These are phyloP conservation scores for Metalampra italica DNA, from an alignment of 2,888 invertebrate species.

Conservation along the genomic window DNA sequence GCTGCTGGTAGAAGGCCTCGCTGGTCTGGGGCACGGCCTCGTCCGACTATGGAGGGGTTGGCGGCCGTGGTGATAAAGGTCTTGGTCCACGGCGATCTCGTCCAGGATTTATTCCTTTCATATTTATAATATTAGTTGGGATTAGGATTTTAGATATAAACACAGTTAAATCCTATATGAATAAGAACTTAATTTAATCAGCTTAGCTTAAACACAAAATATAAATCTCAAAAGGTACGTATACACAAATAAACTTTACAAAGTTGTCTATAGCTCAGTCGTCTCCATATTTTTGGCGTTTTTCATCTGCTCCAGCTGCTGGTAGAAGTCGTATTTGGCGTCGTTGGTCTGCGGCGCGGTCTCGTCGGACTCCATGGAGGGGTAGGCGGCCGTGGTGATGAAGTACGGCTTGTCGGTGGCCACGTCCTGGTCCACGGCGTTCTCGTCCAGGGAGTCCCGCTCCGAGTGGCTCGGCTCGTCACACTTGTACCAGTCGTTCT, in stretches of 20 bases:
- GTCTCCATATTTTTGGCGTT: slow-evolving; percentile 88
- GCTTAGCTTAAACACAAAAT: neutral
- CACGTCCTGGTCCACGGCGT: slow-evolving; percentile 81
- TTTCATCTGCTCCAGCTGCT: slow-evolving; percentile 83
- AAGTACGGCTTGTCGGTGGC: slow-evolving; percentile 71
- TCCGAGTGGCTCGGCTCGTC: slow-evolving; percentile 91
- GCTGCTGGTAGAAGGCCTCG: slow-evolving; percentile 83
- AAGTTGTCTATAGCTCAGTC: slow-evolving; percentile 81
- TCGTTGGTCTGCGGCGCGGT: slow-evolving; percentile 71
- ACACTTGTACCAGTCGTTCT: slow-evolving; percentile 94
- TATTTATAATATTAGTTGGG: too few species aligned
- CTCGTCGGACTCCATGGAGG: slow-evolving; percentile 65
- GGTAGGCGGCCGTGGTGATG: slow-evolving; percentile 68
- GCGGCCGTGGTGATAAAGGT: slow-evolving; percentile 69
- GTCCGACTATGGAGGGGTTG: slow-evolving; percentile 66
- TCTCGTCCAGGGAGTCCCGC: slow-evolving; percentile 92
- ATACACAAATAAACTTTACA: neutral
- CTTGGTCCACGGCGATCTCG: slow-evolving; percentile 86
- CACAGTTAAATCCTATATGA: too few species aligned
- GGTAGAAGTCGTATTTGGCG: slow-evolving; percentile 83
- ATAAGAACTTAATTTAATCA: too few species aligned
- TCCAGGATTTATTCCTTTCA: too few species aligned
- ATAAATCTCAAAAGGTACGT: neutral
- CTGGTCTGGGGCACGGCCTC: slow-evolving; percentile 68
- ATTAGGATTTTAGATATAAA: too few species aligned